Percentiles rank a stretch among this genome's conserved stretches.
These are phyloP conservation scores for Campopleginae sp. DNA, from an alignment of 2,888 invertebrate species.

Conservation along the genomic window DNA sequence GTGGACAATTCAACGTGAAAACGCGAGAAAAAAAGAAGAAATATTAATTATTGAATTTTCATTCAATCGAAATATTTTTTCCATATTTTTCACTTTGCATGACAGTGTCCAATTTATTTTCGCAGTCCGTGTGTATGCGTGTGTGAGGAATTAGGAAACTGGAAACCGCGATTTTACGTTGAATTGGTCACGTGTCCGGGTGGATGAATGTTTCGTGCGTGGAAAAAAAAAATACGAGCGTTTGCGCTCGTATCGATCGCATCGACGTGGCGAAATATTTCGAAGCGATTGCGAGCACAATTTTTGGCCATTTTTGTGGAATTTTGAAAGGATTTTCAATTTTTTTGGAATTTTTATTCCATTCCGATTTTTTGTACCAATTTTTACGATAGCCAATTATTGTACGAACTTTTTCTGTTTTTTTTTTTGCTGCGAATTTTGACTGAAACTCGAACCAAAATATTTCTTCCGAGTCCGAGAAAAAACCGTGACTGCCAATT, in stretches of 20 bases:
- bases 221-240: constrained; percentile 18
- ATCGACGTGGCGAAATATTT: constrained; percentile 61
- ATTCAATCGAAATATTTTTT: background rate
- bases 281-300: constrained; percentile 65
- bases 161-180: constrained; percentile 2
- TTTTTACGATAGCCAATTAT: background rate
- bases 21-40: too few species aligned
- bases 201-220: constrained; percentile 1
- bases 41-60: background rate
- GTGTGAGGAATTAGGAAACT: background rate
- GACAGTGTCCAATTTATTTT: background rate
- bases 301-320: constrained; percentile 43
- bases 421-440: too few species aligned
- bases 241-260: constrained; percentile 40
- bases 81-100: background rate
- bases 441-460: constrained; percentile 44
- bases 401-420: background rate
- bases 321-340: constrained; percentile 6
- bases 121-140: background rate
- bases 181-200: constrained; percentile 27
- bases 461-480: constrained; percentile 4
- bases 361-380: background rate
- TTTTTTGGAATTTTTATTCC: background rate
- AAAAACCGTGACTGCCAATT: constrained; percentile 49
- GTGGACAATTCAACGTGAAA: constrained; percentile 38